Base-by-base conservation (phyloP, 2,113 vertebrate species). In the Struthidea cinerea region DNA sequence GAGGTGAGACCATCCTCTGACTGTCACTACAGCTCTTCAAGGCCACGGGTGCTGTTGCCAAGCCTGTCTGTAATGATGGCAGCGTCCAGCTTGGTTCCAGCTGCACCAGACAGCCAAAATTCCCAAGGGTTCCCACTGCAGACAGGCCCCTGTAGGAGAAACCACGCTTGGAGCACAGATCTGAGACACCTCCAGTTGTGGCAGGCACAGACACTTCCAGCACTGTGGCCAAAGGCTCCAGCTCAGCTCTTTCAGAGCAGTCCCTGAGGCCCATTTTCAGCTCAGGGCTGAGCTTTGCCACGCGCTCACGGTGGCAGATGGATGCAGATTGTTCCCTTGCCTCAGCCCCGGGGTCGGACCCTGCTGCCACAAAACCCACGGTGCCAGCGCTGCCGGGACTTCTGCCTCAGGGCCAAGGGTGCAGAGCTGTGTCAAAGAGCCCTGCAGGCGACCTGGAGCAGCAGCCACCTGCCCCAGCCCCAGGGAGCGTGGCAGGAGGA, bases 241-340 rank as follows among this genome's bases (percentile, higher is more conserved):
- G 61, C 74, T 68, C 61, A 46, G 88, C 71, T 52, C 85, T 61
- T 16, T 3, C 56, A 73, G 49, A 70, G 52, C 6, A 23, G 23
- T 10, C 65, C 56, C 67, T 16, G 27, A n/a, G 61, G 10, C 39
- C 5, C 15, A 3, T 50, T 59, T 71, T 9, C 74, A 89, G 69
- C 65, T 81, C 56, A 3, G 75, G 71, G 76, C 80, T 44, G 53
- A 79, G 84, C 63, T 86, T 30, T 59, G 35, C 63, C 56, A 12
- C 44, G 27, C 3, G 1, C 39, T 59, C 10, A 10, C 0, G 7
- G 27, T 13, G 69, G 37, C 56, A 77, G 56, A 41, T 39, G 1
- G 33, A 5, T 7, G 39, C 35, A 33, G 41, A 3, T 19, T 7
- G 3, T 30, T 28, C 4, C 0, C 12, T 35, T 39, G 79, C 41